Evolutionary conservation across 2,888 invertebrate species (phyloP).

Genomic region (Drosophila pseudotalamancana): DNA sequence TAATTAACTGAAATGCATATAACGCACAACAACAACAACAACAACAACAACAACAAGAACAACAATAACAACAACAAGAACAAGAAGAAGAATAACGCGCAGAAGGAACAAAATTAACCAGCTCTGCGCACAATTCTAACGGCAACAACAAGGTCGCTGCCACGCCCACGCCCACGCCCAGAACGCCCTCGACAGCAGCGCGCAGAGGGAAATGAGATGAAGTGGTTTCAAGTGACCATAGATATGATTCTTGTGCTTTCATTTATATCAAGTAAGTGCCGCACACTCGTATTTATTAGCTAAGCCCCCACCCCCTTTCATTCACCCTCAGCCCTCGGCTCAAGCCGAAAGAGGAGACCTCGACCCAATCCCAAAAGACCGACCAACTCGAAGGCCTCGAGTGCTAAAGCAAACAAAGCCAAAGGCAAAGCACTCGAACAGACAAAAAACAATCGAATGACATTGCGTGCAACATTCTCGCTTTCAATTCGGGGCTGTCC

Average conservation of each 20-base stretch:
- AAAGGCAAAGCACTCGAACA: conserved; percentile 44
- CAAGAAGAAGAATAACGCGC: conserved; percentile 35
- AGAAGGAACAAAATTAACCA: conserved; percentile 22
- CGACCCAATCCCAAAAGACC: conserved; percentile 41
- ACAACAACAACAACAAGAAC: conserved; percentile 20
- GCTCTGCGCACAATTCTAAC: conserved; percentile 39
- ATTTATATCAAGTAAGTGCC: conserved; percentile 84
- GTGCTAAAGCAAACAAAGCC: conserved; percentile 64
- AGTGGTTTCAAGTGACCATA: conserved; percentile 85
- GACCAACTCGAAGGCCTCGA: conserved; percentile 33
- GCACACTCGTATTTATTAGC: conserved; percentile 53
- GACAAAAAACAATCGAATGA: conserved; percentile 68
- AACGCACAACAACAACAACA: conserved; percentile 37
- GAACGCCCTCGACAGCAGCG: conserved; percentile 60
- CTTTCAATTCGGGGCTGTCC: conserved; percentile 24
- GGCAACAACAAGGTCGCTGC: conserved; percentile 61
- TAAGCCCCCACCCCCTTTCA: background rate
- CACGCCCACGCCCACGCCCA: conserved; percentile 60
- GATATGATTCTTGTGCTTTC: conserved; percentile 85
- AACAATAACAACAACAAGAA: conserved; percentile 22
- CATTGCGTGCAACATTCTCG: conserved; percentile 44
- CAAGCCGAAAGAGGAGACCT: conserved; percentile 24
- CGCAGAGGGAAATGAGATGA: conserved; percentile 85
- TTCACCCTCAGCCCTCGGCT: background rate
- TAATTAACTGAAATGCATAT: conserved; percentile 46